Evolutionary conservation across 2,797 vertebrate species (phyloP).

Genomic region (Denticeps clupeoides): DNA sequence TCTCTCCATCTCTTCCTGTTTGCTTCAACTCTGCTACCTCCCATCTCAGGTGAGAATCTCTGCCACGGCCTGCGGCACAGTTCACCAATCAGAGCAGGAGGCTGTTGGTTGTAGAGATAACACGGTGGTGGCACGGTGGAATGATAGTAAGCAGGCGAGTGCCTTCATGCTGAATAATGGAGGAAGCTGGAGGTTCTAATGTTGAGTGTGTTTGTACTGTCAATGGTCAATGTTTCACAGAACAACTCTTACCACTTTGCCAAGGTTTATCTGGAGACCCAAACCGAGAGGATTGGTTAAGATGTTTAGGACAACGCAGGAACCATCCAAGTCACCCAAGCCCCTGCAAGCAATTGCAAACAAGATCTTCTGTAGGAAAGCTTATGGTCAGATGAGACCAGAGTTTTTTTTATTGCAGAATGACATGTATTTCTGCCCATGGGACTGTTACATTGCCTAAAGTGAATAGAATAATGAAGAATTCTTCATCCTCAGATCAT

Average conservation of each 20-base stretch:
- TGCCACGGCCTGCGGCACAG: conserved; percentile 44
- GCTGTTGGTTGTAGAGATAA: conserved; percentile 38
- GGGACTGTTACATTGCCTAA: no score
- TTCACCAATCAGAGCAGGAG: conserved; percentile 52
- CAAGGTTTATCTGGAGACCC: neutral
- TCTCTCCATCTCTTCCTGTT: conserved; percentile 20
- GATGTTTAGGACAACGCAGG: no score
- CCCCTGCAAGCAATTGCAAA: no score
- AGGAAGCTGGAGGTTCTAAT: neutral
- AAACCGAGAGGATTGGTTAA: no score
- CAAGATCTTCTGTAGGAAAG: no score
- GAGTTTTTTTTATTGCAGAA: no score
- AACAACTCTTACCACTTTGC: neutral
- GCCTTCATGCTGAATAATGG: conserved; percentile 58
- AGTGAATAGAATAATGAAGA: no score
- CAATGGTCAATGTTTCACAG: conserved; percentile 10
- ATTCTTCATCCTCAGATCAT: no score
- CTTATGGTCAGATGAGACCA: no score
- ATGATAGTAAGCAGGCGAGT: conserved; percentile 64
- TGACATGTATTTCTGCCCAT: no score
- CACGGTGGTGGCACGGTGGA: conserved; percentile 51
- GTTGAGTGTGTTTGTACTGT: neutral
- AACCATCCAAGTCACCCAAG: no score
- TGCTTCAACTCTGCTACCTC: conserved; percentile 25
- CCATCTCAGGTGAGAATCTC: conserved; percentile 63